phyloP scores from a whole-genome alignment of 2,113 vertebrate species.

The Centrocercus urophasianus region DNA sequence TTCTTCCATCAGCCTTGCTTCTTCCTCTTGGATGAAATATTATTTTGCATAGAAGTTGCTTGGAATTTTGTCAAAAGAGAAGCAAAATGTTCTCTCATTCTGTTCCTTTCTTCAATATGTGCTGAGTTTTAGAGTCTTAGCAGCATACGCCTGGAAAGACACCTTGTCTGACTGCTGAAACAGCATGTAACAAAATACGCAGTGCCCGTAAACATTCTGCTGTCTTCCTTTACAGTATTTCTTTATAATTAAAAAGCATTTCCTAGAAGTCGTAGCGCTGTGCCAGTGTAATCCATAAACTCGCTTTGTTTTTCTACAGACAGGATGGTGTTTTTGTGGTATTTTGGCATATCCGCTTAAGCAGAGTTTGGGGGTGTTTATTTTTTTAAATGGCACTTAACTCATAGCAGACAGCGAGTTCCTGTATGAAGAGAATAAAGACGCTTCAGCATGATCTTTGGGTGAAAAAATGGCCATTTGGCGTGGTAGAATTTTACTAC shows the following conservation, averaged over 20 bases:
- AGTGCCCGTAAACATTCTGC: not conserved
- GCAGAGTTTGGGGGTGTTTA: not conserved
- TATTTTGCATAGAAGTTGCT: not conserved
- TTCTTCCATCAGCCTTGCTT: not conserved
- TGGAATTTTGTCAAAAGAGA: not conserved
- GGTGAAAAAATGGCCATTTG: not conserved
- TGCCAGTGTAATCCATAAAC: conserved; percentile 12
- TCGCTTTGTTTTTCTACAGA: conserved; percentile 27
- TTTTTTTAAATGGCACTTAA: conserved; percentile 11
- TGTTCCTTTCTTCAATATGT: not conserved
- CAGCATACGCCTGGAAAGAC: not conserved
- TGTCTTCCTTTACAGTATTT: not conserved
- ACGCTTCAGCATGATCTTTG: conserved; percentile 28
- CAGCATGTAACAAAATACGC: not conserved
- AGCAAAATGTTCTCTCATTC: not conserved
- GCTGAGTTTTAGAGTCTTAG: not conserved
- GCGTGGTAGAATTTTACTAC: not conserved
- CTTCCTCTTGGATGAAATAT: not conserved
- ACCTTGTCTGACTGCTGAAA: conserved; percentile 49
- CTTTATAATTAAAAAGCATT: conserved; percentile 57
- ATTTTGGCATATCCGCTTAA: not conserved
- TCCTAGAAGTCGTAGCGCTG: conserved; percentile 10
- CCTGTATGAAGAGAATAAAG: conserved; percentile 17
- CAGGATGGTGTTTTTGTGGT: conserved; percentile 12
- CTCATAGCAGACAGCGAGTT: not conserved